phyloP scores from a whole-genome alignment of 2,113 vertebrate species.

The Tachycineta bicolor region DNA sequence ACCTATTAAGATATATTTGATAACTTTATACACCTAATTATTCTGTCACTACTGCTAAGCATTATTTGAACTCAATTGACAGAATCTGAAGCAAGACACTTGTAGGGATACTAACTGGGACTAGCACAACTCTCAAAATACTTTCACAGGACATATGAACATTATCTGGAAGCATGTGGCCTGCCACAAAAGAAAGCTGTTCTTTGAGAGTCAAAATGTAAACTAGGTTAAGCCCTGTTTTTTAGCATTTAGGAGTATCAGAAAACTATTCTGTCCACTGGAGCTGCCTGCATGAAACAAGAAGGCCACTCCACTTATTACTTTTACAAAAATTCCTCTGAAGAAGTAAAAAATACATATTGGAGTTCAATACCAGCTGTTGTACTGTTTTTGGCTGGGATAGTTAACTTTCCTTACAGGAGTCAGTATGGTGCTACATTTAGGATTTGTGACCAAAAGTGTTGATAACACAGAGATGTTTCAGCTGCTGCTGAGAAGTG shows the following conservation, averaged over 20 bases:
- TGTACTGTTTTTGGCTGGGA: neutral
- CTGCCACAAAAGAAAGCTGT: neutral
- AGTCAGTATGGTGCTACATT: rapidly evolving
- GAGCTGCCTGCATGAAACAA: neutral
- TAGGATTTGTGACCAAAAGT: neutral
- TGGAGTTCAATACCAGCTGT: neutral
- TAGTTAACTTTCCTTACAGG: neutral
- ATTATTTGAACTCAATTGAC: neutral
- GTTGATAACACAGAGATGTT: neutral
- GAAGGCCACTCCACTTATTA: neutral
- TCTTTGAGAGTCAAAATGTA: neutral
- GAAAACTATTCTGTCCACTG: neutral
- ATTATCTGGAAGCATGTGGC: neutral
- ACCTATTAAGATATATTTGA: neutral
- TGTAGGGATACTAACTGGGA: neutral
- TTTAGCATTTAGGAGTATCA: neutral
- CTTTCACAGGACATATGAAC: neutral
- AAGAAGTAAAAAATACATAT: neutral
- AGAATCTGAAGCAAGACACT: neutral
- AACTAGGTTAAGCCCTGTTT: neutral
- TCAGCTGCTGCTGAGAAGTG: neutral
- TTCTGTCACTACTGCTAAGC: neutral
- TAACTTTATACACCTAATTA: neutral
- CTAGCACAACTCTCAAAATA: neutral
- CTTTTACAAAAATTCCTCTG: neutral